Evolutionary conservation across 1,140 invertebrate species (phyloP).

Genomic region (Maniola jurtina): DNA sequence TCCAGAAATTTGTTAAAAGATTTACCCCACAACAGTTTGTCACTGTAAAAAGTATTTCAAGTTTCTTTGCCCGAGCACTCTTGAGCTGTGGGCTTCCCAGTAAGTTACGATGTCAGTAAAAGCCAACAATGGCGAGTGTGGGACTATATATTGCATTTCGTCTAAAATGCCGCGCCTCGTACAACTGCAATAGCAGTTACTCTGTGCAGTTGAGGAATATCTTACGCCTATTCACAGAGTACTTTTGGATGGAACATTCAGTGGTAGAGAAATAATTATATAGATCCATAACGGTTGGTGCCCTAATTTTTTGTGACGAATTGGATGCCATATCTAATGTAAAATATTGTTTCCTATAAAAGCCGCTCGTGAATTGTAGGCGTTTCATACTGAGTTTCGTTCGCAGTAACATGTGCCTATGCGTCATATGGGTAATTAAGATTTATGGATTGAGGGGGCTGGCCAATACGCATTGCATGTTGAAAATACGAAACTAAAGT

Average conservation of each 20-base stretch:
- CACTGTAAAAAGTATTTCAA: background rate
- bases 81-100: background rate
- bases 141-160: conserved; percentile 3
- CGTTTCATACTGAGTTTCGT: background rate
- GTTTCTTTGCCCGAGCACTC: background rate
- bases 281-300: background rate
- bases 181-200: background rate
- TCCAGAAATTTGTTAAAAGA: background rate
- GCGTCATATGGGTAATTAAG: conserved; percentile 4
- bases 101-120: background rate
- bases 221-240: background rate
- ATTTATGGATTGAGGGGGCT: background rate
- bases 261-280: background rate
- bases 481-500: too few species aligned
- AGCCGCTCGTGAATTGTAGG: conserved; percentile 1
- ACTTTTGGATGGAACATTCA: background rate
- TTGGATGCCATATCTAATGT: background rate
- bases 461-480: background rate
- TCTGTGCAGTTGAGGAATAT: background rate
- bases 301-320: background rate
- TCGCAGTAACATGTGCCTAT: background rate
- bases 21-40: background rate
- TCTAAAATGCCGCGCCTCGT: background rate
- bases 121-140: background rate
- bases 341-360: conserved; percentile 2